A percentile compares a stretch with the other conserved stretches of the same genome.
phyloP scores from a whole-genome alignment of 2,113 vertebrate species.

The Halichoeres trimaculatus region DNA sequence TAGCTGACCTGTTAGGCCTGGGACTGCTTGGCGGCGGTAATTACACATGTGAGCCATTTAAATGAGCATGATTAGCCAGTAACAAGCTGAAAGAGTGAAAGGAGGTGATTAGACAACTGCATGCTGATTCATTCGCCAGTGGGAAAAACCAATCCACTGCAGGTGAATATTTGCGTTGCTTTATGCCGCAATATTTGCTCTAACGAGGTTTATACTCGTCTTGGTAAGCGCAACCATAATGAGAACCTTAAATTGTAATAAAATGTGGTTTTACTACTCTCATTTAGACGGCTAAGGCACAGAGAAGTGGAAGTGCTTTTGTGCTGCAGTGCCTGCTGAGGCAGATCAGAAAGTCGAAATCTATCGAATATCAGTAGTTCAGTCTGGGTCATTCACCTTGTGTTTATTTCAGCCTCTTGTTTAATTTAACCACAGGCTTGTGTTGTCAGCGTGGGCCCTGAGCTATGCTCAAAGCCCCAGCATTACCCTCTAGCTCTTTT shows the following conservation, averaged over 20 bases:
- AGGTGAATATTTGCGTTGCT: constrained; percentile 68
- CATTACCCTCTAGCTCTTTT: constrained; percentile 59
- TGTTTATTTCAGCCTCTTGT: constrained; percentile 71
- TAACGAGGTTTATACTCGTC: constrained; percentile 57
- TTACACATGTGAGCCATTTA: constrained; percentile 78
- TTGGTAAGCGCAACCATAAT: constrained; percentile 41
- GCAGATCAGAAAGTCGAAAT: constrained; percentile 48
- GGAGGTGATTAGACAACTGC: constrained; percentile 70
- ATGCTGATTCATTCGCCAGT: constrained; percentile 64
- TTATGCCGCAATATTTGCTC: constrained; percentile 36
- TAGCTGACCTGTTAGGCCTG: constrained; percentile 74
- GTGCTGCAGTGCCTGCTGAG: constrained; percentile 24
- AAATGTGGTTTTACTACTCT: constrained; percentile 48
- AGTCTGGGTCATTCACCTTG: constrained; percentile 50
- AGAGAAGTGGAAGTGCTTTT: constrained; percentile 42
- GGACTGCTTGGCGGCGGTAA: constrained; percentile 71
- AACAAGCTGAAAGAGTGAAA: constrained; percentile 75
- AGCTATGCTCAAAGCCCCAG: constrained; percentile 60
- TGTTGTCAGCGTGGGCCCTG: constrained; percentile 56
- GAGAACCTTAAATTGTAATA: constrained; percentile 58
- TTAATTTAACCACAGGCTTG: constrained; percentile 65
- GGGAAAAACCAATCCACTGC: constrained; percentile 53
- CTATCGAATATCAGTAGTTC: constrained; percentile 49
- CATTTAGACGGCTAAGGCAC: constrained; percentile 31
- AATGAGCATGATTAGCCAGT: constrained; percentile 74